Base-by-base conservation (phyloP, 2,888 invertebrate genomes). In the Hartigia nigra region DNA sequence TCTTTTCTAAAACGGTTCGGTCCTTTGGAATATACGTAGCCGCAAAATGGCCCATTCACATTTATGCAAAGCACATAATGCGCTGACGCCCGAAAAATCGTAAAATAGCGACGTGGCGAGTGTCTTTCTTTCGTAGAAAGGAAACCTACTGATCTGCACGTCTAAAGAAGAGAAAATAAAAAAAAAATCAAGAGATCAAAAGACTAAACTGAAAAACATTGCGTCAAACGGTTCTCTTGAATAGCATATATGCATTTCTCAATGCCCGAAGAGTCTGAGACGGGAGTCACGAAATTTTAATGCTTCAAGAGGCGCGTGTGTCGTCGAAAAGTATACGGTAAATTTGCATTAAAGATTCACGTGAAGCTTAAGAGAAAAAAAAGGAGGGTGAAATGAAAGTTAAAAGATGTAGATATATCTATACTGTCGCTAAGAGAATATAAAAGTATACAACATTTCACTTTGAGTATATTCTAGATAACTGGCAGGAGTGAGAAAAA, bases 251-350 rank as follows among this genome's bases (percentile, higher is more conserved):
- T 76, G 72, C 74, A 74, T 77, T 76, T 74, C 39, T 76, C 79
- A 75, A 77, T 76, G 77, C 79, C 79, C 77, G 77, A 77, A 74
- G 77, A 78, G 79, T 69, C 69, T 75, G 75, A 79, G 75, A 79
- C 80, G 75, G 70, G 78, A 79, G 74, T 79, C 79, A 82, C 80
- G 81, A 83, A 81, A 80, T 82, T 80, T 83, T 80, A 81, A 83
- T 81, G 77, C 79, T 77, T 75, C 74, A 37, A 80, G 75, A 36
- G 74, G 76, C 74, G 76, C 69, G 69, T 23, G 76, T 77, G 76
- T 76, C 77, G 76, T 79, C 78, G 76, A 76, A 81, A 82, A 77
- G 80, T 55, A 23, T 55, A 55, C 55, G 55, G 55, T 55, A 55
- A 55, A 55, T 55, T 55, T 55, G 55, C 55, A 55, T 55, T 23